Base-by-base conservation (phyloP, 2,888 invertebrate genomes). In the Microctonus brassicae region DNA sequence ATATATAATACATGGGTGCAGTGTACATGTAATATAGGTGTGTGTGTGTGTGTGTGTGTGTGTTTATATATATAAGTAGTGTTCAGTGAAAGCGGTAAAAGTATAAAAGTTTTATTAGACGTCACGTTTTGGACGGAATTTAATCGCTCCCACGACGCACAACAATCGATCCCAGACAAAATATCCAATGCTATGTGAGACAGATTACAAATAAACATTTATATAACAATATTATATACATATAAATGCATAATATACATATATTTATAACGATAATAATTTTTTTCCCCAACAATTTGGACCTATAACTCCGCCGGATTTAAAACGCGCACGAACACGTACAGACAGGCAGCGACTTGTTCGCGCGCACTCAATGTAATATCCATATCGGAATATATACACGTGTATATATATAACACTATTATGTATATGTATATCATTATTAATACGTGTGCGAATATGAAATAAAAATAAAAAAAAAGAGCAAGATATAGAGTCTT, bases 401-500 rank as follows among this genome's bases (percentile, higher is more conserved):
- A 9, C 17, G 17, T n/a, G n/a, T 47, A 47, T 47, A 29, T 29
- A 29, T 7, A 3, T 7, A 29, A 29, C 29, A 29, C 7, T 5
- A 3, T 5, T 7, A 29, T 7, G 7, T 29, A 29, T 29, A 29
- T 29, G 7, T 29, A 29, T 61, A 39, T 34, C 5, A 20, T 5
- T 29, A n/a, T 36, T 36, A 22, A 29, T 24, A 65, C 24, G 17
- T 53, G 24, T 53, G 34, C 67, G 39, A 72, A 39, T 69, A 66
- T 63, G 70, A 75, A n/a, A n/a, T n/a, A n/a, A n/a, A n/a, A n/a
- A n/a, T n/a, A n/a, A n/a, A n/a, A n/a, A n/a, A n/a, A n/a, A 66
- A 60, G 65, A 65, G 66, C 47, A 65, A 63, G 69, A 47, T 62
- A 70, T 62, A 53, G 63, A 67, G 69, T 74, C 73, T 72, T 73